Percentiles rank a stretch among this genome's conserved stretches.
phyloP scores from a whole-genome alignment of 1,140 invertebrate species.

The Tetraneura akinire region DNA sequence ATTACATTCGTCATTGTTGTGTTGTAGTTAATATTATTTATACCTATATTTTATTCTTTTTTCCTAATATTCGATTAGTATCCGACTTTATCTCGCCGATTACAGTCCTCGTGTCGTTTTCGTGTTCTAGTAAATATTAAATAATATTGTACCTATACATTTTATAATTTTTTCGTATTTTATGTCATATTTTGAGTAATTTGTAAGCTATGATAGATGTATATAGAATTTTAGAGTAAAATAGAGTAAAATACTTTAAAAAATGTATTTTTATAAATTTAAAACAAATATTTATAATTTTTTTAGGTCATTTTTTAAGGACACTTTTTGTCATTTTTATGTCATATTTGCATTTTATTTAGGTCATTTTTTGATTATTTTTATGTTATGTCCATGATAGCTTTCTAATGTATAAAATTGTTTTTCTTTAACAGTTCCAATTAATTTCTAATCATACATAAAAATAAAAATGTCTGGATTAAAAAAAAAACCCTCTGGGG shows the following conservation, averaged over 20 bases:
- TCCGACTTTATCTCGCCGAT: too few species aligned
- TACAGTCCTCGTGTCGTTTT: too few species aligned
- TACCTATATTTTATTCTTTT: too few species aligned
- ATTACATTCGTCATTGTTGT: too few species aligned
- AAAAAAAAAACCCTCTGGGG: slow-evolving; percentile 8
- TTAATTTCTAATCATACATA: slow-evolving; percentile 4
- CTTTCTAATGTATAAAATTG: slow-evolving; percentile 1
- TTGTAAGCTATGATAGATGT: too few species aligned
- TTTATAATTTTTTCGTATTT: not conserved
- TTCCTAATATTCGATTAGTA: too few species aligned
- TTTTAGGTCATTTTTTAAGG: too few species aligned
- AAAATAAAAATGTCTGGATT: slow-evolving; percentile 13
- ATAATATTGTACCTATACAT: not conserved
- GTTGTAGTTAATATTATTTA: too few species aligned
- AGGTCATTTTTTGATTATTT: too few species aligned
- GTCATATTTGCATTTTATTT: not conserved
- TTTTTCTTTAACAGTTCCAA: slow-evolving; percentile 5
- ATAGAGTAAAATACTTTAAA: not conserved
- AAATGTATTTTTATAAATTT: not conserved
- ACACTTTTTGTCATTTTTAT: not conserved
- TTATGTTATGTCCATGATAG: slow-evolving; percentile 8
- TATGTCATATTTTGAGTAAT: not conserved
- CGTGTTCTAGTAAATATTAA: too few species aligned
- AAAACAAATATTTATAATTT: too few species aligned
- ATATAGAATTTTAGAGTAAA: too few species aligned